Base-by-base conservation (phyloP, 2,888 invertebrate genomes). In the Dryococelus australis region DNA sequence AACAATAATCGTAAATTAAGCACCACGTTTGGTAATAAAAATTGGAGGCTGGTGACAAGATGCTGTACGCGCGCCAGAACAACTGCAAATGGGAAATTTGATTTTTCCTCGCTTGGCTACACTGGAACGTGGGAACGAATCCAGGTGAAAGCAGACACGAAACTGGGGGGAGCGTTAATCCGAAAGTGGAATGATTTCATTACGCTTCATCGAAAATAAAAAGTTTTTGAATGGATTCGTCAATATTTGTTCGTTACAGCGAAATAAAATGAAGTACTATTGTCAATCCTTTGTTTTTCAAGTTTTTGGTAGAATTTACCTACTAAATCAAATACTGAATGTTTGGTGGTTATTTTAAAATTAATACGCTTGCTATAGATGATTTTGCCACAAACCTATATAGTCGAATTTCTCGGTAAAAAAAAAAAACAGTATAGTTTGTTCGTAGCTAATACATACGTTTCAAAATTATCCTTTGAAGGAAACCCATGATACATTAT, bases 61-160 rank as follows among this genome's bases (percentile, higher is more conserved):
- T n/a, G 65, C 65, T 65, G n/a, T 24, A 65, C n/a, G 65, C n/a
- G 65, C n/a, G 65, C 65, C 24, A 65, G n/a, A 65, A 65, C 65
- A 65, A 65, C 65, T 65, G 65, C 65, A 65, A 47, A n/a, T 65
- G 65, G 65, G n/a, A 65, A 65, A 65, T 65, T 65, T 65, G 65
- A 65, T 65, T 65, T 65, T n/a, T 9, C 16, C 65, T 65, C 65
- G n/a, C 24, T 16, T 65, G 24, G 65, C n/a, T 65, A 16, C 65
- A 16, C 20, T n/a, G n/a, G 65, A 65, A 65, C 65, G 65, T 65
- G 65, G 65, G 65, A 65, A n/a, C 20, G 24, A n/a, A 24, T n/a
- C 65, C 65, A 65, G 65, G 65, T 65, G 65, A 65, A 65, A 65
- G n/a, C n/a, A 20, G 65, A 10, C 1, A 20, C n/a, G 65, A 65